These are phyloP conservation scores for Mythimna impura DNA, from an alignment of 2,888 invertebrate genomes.

Conservation along the genomic window DNA sequence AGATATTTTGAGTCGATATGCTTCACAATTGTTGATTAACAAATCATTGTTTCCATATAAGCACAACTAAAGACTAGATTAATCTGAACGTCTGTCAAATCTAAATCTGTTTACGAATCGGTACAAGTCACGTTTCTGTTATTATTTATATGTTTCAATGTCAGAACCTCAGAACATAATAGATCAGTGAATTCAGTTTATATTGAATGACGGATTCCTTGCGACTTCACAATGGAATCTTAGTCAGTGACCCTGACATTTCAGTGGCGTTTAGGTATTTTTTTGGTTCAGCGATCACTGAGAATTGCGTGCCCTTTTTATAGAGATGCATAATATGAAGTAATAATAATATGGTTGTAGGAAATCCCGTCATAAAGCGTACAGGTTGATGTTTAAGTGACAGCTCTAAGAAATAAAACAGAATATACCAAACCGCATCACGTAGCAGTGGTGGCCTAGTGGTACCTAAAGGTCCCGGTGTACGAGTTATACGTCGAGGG, in stretches of 20 bases:
- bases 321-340: slow-evolving; percentile 30
- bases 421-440: neutral
- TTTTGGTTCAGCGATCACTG: slow-evolving; percentile 67
- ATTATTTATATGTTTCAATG: slow-evolving; percentile 71
- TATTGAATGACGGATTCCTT: slow-evolving; percentile 71
- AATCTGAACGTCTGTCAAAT: slow-evolving; percentile 24
- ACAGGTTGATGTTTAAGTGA: neutral
- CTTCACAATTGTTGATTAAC: neutral
- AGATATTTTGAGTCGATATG: slow-evolving; percentile 1
- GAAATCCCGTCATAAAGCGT: neutral
- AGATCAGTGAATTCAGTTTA: slow-evolving; percentile 66
- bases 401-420: neutral
- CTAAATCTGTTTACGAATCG: slow-evolving; percentile 59
- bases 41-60: slow-evolving; percentile 11
- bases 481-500: too few species aligned
- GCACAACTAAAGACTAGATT: slow-evolving; percentile 20
- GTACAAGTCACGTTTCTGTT: slow-evolving; percentile 73
- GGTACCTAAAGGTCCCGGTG: too few species aligned
- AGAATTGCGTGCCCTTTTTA: slow-evolving; percentile 78
- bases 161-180: slow-evolving; percentile 70
- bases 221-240: slow-evolving; percentile 70
- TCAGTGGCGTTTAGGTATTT: slow-evolving; percentile 70
- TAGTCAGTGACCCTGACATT: slow-evolving; percentile 79
- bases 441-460: too few species aligned
- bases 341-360: slow-evolving; percentile 22